These are phyloP conservation scores for Dolichomitus sp. DNA, from an alignment of 2,888 invertebrate genomes.

Conservation along the genomic window DNA sequence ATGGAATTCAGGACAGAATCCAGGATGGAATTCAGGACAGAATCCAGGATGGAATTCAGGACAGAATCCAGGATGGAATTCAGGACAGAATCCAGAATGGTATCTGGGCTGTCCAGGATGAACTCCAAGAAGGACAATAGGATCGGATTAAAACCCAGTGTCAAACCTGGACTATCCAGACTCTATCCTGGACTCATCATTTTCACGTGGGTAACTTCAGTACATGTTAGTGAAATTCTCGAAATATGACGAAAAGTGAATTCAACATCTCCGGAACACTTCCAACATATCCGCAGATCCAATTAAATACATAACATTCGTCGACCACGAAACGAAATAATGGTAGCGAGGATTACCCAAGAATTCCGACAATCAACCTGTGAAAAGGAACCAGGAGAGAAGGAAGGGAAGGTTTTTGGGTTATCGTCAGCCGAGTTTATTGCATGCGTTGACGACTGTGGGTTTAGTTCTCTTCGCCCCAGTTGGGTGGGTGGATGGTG, in stretches of 20 bases:
- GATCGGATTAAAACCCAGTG: too few relatives aligned
- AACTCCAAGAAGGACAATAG: too few relatives aligned
- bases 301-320: conserved; percentile 5
- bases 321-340: background rate
- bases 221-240: conserved; percentile 12
- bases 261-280: too few relatives aligned
- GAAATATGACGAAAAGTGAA: conserved; percentile 1
- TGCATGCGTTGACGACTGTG: conserved; percentile 47
- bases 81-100: too few relatives aligned
- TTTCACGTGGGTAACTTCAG: too few relatives aligned
- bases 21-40: too few relatives aligned
- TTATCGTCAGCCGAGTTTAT: conserved; percentile 58
- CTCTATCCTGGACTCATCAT: too few relatives aligned
- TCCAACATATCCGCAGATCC: background rate
- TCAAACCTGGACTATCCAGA: too few relatives aligned
- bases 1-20: too few relatives aligned
- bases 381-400: conserved; percentile 3
- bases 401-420: conserved; percentile 15
- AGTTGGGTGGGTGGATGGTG: background rate
- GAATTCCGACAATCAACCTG: background rate
- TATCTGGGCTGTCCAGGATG: too few relatives aligned
- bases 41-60: too few relatives aligned
- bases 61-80: too few relatives aligned
- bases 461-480: conserved; percentile 31
- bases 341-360: background rate